Conservation (phyloP, 2,113 vertebrate species). For the Pica pica region DNA sequence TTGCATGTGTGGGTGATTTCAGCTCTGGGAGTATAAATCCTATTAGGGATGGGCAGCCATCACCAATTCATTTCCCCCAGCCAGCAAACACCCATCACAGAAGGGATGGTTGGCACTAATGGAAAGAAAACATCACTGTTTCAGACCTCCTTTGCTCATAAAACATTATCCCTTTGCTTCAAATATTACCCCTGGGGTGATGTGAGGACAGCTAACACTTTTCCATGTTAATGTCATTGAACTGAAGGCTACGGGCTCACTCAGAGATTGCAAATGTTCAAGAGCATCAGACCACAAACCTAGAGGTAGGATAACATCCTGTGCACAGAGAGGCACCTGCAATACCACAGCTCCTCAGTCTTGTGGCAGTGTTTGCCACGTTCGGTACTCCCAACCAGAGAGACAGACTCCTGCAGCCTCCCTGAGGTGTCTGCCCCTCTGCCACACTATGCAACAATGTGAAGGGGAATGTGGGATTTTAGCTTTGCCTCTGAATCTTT, state of each 20-base stretch:
- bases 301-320: not conserved
- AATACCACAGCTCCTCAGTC: conserved; percentile 1
- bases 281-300: not conserved
- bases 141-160: not conserved
- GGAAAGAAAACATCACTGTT: not conserved
- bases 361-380: not conserved
- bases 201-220: not conserved
- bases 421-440: not conserved
- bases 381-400: not conserved
- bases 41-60: not conserved
- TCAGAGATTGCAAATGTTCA: not conserved
- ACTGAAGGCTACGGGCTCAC: not conserved
- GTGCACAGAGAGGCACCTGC: not conserved
- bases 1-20: not conserved
- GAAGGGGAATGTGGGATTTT: not conserved
- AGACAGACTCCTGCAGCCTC: not conserved
- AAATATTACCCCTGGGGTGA: not conserved
- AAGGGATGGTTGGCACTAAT: not conserved
- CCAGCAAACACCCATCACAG: not conserved
- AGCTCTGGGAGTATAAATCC: not conserved
- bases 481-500: not conserved
- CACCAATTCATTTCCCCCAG: not conserved
- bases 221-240: not conserved
- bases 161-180: not conserved
- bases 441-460: not conserved